Percentiles rank a stretch among this genome's conserved stretches.
These are phyloP conservation scores for Fistularia commersonii DNA, from an alignment of 2,797 vertebrate species.

Conservation along the genomic window DNA sequence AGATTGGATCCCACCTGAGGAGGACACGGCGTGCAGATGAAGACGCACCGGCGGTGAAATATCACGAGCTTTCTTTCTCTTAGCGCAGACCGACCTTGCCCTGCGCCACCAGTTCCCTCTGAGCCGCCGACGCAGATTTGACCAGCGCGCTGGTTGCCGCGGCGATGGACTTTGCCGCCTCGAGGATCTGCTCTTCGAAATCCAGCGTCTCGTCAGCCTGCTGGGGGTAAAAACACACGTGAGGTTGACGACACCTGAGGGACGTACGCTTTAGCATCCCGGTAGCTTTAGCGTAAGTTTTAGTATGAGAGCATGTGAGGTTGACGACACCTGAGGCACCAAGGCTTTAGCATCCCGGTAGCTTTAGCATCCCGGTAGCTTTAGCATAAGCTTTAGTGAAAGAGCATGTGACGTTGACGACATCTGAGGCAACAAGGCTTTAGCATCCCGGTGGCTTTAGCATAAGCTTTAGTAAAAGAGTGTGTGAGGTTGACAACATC, in stretches of 20 bases:
- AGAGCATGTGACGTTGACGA: no score
- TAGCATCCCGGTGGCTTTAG: no score
- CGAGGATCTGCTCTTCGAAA: conserved; percentile 98
- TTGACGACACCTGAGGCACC: neutral
- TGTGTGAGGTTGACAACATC: no score
- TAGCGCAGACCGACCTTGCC: conserved; percentile 95
- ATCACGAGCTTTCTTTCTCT: no score
- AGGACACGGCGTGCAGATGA: neutral
- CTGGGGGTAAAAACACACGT: conserved; percentile 65
- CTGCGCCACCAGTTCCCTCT: conserved; percentile 96
- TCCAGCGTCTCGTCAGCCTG: conserved; percentile 97
- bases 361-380: no score
- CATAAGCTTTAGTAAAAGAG: no score
- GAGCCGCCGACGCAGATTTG: conserved; percentile 97
- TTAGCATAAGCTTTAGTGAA: no score
- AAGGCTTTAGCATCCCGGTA: no score
- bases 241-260: conserved; percentile 1
- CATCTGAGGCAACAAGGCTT: no score
- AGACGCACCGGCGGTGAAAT: no score
- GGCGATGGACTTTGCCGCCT: conserved; percentile 97
- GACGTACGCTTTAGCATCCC: neutral
- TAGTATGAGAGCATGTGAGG: conserved; percentile 30
- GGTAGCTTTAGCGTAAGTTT: conserved; percentile 97
- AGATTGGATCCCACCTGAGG: conserved; percentile 90
- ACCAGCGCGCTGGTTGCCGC: conserved; percentile 96